Percentiles rank a stretch among this genome's conserved stretches.
Evolutionary conservation across 2,113 vertebrate genomes (phyloP).

Genomic region (Sarotherodon lohbergeri): DNA sequence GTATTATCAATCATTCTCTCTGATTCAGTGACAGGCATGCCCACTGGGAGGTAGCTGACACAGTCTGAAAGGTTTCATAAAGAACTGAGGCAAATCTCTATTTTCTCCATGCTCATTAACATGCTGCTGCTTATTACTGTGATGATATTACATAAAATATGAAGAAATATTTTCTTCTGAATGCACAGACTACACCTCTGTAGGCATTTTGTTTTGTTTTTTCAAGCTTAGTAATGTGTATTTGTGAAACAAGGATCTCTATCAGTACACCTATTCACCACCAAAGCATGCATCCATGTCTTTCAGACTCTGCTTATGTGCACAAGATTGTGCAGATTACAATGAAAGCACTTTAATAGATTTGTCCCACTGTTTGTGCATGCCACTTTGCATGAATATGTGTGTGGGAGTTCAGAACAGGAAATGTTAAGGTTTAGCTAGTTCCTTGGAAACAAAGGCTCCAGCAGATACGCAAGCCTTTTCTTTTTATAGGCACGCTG

Average conservation of each 20-base stretch:
- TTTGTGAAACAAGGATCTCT: background rate
- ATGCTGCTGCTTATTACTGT: background rate
- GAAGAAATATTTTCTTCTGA: background rate
- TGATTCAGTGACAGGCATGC: conserved; percentile 25
- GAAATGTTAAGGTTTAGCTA: conserved; percentile 67
- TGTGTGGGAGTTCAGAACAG: conserved; percentile 56
- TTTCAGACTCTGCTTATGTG: conserved; percentile 32
- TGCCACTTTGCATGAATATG: conserved; percentile 34
- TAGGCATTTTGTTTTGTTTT: background rate
- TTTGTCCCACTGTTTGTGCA: conserved; percentile 24
- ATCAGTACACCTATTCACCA: background rate
- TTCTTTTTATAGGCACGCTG: conserved; percentile 56
- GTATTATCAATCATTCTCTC: conserved; percentile 51
- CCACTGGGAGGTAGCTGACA: conserved; percentile 27
- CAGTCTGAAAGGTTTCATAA: conserved; percentile 25
- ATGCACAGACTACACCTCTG: background rate
- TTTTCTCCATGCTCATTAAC: background rate
- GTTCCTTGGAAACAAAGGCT: conserved; percentile 67
- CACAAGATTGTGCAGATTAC: conserved; percentile 22
- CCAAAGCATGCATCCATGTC: background rate
- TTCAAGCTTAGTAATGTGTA: background rate
- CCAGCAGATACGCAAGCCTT: conserved; percentile 28
- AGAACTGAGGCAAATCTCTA: background rate
- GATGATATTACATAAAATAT: background rate
- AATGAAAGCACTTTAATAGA: conserved; percentile 10